phyloP scores from a whole-genome alignment of 2,888 invertebrate genomes.

The Enoplolaimus lenunculus region DNA sequence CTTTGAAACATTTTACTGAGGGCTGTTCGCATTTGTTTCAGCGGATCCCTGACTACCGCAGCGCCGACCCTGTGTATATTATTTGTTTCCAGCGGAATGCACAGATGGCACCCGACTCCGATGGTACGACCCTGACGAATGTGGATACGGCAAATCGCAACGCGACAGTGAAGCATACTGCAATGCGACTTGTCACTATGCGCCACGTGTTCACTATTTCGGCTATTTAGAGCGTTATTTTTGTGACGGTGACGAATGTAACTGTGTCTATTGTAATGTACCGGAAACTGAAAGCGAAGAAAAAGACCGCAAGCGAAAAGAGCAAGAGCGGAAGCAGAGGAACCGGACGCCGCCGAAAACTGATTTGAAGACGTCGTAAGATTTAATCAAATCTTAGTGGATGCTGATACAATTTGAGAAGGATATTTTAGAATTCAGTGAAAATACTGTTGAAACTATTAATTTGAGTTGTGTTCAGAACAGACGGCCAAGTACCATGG shows the following conservation, averaged over 20 bases:
- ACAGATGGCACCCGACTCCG: background rate
- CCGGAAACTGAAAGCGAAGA: background rate
- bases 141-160: background rate
- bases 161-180: background rate
- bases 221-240: background rate
- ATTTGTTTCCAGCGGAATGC: background rate
- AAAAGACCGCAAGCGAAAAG: background rate
- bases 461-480: no score
- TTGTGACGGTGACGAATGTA: background rate
- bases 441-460: no score
- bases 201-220: background rate
- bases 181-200: background rate
- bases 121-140: background rate
- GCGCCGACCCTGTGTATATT: no score
- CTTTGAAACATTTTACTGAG: no score
- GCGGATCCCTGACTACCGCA: no score
- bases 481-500: no score
- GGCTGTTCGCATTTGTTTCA: no score
- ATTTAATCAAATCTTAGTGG: no score
- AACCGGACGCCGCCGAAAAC: background rate
- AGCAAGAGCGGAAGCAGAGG: background rate
- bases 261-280: background rate
- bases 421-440: no score
- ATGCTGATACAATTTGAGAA: no score
- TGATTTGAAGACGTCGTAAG: no score